These are phyloP conservation scores for Clarias batrachus DNA, from an alignment of 2,113 vertebrate genomes.

Conservation along the genomic window DNA sequence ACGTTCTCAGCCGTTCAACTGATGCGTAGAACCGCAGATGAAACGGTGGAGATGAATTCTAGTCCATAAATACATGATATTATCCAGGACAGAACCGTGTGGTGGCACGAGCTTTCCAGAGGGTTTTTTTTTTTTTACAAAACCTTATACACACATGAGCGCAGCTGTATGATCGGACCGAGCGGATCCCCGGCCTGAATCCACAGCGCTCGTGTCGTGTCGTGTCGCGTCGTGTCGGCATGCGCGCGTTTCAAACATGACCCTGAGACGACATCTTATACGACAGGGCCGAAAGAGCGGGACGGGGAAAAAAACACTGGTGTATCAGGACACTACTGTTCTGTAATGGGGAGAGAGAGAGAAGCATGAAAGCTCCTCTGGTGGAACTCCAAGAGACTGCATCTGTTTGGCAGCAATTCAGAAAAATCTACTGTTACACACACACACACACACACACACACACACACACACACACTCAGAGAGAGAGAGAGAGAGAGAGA, in stretches of 20 bases:
- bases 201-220: background rate
- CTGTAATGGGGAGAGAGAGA: slow-evolving; percentile 43
- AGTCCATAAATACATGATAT: slow-evolving; percentile 23
- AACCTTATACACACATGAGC: background rate
- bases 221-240: background rate
- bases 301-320: slow-evolving; percentile 20
- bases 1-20: background rate
- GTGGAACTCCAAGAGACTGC: slow-evolving; percentile 78
- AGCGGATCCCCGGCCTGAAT: slow-evolving; percentile 39
- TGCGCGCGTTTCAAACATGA: slow-evolving; percentile 11
- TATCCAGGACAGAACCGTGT: background rate
- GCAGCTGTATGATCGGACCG: background rate
- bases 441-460: slow-evolving; percentile 45
- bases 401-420: slow-evolving; percentile 80
- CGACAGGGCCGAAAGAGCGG: slow-evolving; percentile 13
- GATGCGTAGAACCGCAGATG: background rate
- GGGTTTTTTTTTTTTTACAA: background rate
- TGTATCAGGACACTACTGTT: slow-evolving; percentile 40
- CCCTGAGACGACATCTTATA: slow-evolving; percentile 17
- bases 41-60: background rate
- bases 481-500: slow-evolving; percentile 13
- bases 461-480: background rate
- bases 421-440: slow-evolving; percentile 79
- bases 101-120: slow-evolving; percentile 16
- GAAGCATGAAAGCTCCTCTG: slow-evolving; percentile 72